Evolutionary conservation across 2,113 vertebrate genomes (phyloP).

Genomic region (Salvelinus fontinalis): DNA sequence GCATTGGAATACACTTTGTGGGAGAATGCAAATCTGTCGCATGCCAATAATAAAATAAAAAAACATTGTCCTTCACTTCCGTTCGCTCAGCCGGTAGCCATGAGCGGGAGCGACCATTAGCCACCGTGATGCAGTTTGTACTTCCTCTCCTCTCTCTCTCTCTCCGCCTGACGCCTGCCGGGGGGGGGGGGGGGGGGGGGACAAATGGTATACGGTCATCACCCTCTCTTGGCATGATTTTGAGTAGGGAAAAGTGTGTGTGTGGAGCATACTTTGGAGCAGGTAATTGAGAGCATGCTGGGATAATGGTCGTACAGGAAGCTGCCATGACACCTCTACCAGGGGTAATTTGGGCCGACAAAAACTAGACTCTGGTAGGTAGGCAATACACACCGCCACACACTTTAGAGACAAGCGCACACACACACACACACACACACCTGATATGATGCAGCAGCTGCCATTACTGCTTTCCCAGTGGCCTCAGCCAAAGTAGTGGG

Average conservation of each 20-base stretch:
- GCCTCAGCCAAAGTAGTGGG: not conserved
- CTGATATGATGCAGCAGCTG: not conserved
- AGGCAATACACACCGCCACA: not conserved
- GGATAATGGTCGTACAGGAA: not conserved
- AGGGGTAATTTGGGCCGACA: not conserved
- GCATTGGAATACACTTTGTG: constrained; percentile 2
- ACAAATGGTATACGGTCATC: not conserved
- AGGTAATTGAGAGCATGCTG: not conserved
- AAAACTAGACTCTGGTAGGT: not conserved
- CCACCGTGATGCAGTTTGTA: too few relatives aligned
- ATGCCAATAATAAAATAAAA: not conserved
- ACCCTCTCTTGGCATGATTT: not conserved
- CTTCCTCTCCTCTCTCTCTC: too few relatives aligned
- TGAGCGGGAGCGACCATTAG: too few relatives aligned
- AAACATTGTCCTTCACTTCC: not conserved
- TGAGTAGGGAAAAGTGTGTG: not conserved
- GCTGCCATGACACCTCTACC: not conserved
- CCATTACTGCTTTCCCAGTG: not conserved
- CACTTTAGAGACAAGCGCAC: not conserved
- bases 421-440: not conserved
- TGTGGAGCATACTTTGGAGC: not conserved
- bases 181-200: not conserved
- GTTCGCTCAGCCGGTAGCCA: not conserved
- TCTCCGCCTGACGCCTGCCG: not conserved
- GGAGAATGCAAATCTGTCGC: constrained; percentile 1